Evolutionary conservation across 2,797 vertebrate genomes (phyloP).

Genomic region (Spea hammondii): DNA sequence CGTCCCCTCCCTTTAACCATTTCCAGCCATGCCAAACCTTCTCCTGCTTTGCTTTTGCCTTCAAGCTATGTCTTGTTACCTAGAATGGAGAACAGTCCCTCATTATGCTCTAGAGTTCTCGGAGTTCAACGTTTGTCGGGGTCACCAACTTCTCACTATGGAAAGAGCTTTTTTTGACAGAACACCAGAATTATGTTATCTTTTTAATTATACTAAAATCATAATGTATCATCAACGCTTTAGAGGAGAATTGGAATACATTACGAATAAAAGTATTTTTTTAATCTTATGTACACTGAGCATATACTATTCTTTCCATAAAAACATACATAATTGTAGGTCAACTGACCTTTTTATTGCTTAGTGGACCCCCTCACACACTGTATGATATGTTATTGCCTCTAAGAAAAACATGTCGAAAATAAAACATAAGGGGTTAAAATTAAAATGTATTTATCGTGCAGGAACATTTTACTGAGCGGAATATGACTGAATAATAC

Average conservation of each 20-base stretch:
- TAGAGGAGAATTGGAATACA: neutral
- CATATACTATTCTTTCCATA: too few relatives aligned
- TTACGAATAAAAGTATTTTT: too few relatives aligned
- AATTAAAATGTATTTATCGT: too few relatives aligned
- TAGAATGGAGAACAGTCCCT: neutral
- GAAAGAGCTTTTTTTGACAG: neutral
- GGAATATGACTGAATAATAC: too few relatives aligned
- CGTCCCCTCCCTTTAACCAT: slow-evolving; percentile 96
- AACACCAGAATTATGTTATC: neutral
- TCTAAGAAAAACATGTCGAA: too few relatives aligned
- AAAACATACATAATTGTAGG: too few relatives aligned
- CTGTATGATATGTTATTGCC: too few relatives aligned
- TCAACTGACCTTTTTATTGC: too few relatives aligned
- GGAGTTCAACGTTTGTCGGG: neutral
- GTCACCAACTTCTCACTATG: neutral
- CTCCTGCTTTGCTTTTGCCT: slow-evolving; percentile 48
- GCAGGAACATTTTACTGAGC: too few relatives aligned
- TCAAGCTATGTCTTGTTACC: slow-evolving; percentile 1
- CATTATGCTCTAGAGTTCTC: neutral
- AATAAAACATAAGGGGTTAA: too few relatives aligned
- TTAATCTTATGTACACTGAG: too few relatives aligned
- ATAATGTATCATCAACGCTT: neutral
- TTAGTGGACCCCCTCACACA: too few relatives aligned
- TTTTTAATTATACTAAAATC: neutral
- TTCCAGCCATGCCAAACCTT: slow-evolving; percentile 64